A percentile compares a stretch with the other conserved stretches of the same genome.
Evolutionary conservation across 2,888 invertebrate genomes (phyloP).

Genomic region (Julus scandinavius): DNA sequence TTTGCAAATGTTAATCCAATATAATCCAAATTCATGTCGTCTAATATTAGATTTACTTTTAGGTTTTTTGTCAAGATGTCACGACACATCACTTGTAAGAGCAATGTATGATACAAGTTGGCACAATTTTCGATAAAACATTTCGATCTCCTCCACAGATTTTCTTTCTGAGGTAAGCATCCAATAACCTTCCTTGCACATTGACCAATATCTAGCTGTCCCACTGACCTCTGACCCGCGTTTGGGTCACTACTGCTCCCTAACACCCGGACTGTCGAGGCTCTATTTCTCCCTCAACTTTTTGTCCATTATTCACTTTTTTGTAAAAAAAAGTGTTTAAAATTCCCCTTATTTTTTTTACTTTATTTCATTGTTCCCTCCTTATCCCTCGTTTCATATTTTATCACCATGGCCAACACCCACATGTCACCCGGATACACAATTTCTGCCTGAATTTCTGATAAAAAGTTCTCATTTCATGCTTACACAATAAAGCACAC

Average conservation of each 20-base stretch:
- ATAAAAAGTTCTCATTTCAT: conserved; percentile 1
- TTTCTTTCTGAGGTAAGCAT: neutral
- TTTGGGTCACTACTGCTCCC: conserved; percentile 26
- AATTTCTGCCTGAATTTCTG: neutral
- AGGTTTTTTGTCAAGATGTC: neutral
- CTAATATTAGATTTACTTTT: neutral
- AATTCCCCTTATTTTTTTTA: conserved; percentile 10
- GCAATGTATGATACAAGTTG: neutral
- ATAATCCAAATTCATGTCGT: neutral
- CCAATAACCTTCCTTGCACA: conserved; percentile 27
- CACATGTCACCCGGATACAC: conserved; percentile 3
- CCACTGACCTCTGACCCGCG: conserved; percentile 15
- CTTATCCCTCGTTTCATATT: conserved; percentile 20
- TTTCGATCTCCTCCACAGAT: neutral
- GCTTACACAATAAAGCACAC: conserved; percentile 8
- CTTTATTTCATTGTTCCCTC: conserved; percentile 1
- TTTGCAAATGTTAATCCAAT: conserved; percentile 9
- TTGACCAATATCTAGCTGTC: conserved; percentile 31
- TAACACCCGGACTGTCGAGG: neutral
- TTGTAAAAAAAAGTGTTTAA: conserved; percentile 5
- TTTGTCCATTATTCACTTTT: conserved; percentile 4
- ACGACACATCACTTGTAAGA: neutral
- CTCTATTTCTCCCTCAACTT: neutral
- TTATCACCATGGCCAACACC: conserved; percentile 26
- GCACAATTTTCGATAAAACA: neutral